These are phyloP conservation scores for Augochlorella aurata DNA, from an alignment of 2,888 invertebrate genomes.

Conservation along the genomic window DNA sequence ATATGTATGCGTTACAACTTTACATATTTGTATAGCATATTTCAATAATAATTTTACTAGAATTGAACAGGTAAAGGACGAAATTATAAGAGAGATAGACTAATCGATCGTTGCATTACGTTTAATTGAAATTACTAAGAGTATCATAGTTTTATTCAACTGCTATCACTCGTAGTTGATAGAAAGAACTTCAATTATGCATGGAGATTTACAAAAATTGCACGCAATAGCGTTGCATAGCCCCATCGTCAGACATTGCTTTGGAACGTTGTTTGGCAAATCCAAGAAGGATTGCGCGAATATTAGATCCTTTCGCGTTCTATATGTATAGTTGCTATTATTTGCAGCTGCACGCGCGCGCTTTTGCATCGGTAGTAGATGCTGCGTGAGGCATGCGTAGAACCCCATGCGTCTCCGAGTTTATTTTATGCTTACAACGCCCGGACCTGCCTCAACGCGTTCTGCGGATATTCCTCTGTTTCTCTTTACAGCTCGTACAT, in stretches of 20 bases:
- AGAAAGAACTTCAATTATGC: too few relatives aligned
- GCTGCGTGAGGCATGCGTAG: slow-evolving; percentile 69
- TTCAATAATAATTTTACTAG: too few relatives aligned
- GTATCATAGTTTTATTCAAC: too few relatives aligned
- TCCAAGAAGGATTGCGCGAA: background rate
- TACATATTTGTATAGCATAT: too few relatives aligned
- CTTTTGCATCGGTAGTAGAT: slow-evolving; percentile 37
- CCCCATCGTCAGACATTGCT: background rate
- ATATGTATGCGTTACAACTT: too few relatives aligned
- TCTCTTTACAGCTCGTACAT: slow-evolving; percentile 49
- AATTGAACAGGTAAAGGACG: too few relatives aligned
- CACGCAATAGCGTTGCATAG: background rate
- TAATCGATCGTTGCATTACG: too few relatives aligned
- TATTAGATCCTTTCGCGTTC: slow-evolving; percentile 46
- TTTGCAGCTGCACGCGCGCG: slow-evolving; percentile 53
- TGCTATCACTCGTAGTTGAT: too few relatives aligned
- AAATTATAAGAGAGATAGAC: too few relatives aligned
- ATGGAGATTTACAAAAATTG: background rate
- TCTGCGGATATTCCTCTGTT: slow-evolving; percentile 41
- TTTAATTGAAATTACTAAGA: too few relatives aligned
- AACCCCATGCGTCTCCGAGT: slow-evolving; percentile 70
- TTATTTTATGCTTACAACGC: slow-evolving; percentile 71
- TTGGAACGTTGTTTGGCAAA: background rate
- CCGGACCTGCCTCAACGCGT: slow-evolving; percentile 68
- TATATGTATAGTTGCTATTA: slow-evolving; percentile 61